Evolutionary conservation across 2,113 vertebrate species (phyloP), one percentile per base, ranked within the genome.

Genomic region (Pogona vitticeps): DNA sequence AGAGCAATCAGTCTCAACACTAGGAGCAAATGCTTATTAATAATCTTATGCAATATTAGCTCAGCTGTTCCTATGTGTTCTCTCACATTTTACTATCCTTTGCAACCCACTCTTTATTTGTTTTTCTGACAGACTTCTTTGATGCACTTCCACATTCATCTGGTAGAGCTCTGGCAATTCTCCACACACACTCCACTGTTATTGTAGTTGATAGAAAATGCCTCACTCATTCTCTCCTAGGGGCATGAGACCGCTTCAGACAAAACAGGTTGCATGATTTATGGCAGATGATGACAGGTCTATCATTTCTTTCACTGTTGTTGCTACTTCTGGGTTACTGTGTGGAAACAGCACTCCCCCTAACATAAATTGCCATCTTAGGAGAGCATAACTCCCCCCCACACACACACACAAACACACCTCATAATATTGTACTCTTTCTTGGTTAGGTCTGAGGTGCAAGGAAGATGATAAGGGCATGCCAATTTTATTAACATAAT

Each of bases 1-100:
- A 84, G 79, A 87, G 80, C 80, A 88, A 86, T 9, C 80, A 84
- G 0, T 89, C 52, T 87, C 82, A 59, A 3, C 71, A 84, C 84
- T 82, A 87, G 17, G 33, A 86, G 72, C 13, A 33, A 3, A 61
- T 77, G 81, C 40, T 71, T 17, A 76, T 36, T 18, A 23, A 77
- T 33, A 58, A 14, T 59, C 21, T 71, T 77, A 36, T 85, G 33
- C 20, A 79, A 3, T 13, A 28, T 83, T 88, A 91, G 73, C 5
- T 31, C 20, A 13, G 1, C 65, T 86, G 76, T 78, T 46, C 63
- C 26, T 68, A 86, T 89, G 65, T 33, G 78, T 12, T 78, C n/a
- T 23, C 56, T 7, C 76, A 2, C 13, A 21, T 76, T 52, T 46
- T 83, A 13, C 5, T 77, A n/a, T 52, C 36, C 52, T 18, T 20